These are phyloP conservation scores for Rhamphomyia laevipes DNA, from an alignment of 2,888 invertebrate genomes.

Conservation along the genomic window DNA sequence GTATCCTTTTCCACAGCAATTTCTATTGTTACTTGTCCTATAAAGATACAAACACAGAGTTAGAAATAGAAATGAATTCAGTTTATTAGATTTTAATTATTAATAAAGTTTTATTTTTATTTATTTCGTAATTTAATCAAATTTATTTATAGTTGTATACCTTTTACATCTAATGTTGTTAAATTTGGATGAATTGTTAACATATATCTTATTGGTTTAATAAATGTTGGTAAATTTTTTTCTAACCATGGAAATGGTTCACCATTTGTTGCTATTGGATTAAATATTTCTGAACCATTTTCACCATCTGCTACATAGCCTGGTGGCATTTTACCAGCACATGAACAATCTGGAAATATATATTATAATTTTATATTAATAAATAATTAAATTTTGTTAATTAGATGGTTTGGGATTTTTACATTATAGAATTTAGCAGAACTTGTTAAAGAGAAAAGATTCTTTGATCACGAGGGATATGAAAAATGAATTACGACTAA, in stretches of 20 bases:
- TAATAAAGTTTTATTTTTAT: background rate
- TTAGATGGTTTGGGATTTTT: too few species aligned
- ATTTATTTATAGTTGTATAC: slow-evolving; percentile 35
- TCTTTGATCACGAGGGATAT: too few species aligned
- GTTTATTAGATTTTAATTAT: background rate
- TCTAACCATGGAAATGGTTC: slow-evolving; percentile 68
- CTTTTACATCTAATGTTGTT: slow-evolving; percentile 78
- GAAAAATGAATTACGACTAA: too few species aligned
- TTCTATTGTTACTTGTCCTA: slow-evolving; percentile 78
- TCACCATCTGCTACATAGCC: slow-evolving; percentile 50
- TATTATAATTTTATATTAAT: background rate
- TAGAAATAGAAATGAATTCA: background rate
- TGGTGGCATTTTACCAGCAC: slow-evolving; percentile 52
- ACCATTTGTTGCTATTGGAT: slow-evolving; percentile 61
- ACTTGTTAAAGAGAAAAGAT: too few species aligned
- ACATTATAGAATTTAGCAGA: too few species aligned
- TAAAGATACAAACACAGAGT: slow-evolving; percentile 16
- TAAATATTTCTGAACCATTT: slow-evolving; percentile 48
- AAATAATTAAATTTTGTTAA: too few species aligned
- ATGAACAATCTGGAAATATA: slow-evolving; percentile 49
- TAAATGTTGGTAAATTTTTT: slow-evolving; percentile 62
- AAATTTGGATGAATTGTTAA: slow-evolving; percentile 88
- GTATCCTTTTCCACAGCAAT: slow-evolving; percentile 73
- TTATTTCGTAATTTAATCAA: background rate
- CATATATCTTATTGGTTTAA: slow-evolving; percentile 72